phyloP scores from a whole-genome alignment of 2,113 vertebrate genomes.

The Nothoprocta pentlandii region DNA sequence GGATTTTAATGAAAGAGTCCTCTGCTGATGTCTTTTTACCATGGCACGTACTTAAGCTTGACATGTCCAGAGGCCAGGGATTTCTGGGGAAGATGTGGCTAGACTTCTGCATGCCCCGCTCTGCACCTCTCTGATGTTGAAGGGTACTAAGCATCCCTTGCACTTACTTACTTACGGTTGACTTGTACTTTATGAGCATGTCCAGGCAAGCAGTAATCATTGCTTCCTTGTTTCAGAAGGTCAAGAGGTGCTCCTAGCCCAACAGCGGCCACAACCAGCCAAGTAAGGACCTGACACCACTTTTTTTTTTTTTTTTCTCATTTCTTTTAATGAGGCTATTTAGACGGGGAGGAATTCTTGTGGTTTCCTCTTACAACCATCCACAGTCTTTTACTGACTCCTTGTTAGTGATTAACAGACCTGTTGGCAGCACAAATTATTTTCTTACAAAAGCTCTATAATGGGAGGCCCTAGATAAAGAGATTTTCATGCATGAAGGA shows the following conservation, averaged over 20 bases:
- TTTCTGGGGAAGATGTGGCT: background rate
- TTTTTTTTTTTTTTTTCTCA: background rate
- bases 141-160: background rate
- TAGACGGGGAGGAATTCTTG: background rate
- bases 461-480: background rate
- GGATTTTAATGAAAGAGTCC: background rate
- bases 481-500: background rate
- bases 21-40: background rate
- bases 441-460: background rate
- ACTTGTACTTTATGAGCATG: background rate
- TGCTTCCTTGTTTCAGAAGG: background rate
- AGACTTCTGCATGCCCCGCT: background rate
- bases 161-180: background rate
- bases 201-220: background rate
- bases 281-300: rapidly evolving
- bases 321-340: background rate
- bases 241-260: background rate
- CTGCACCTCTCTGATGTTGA: background rate
- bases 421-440: background rate
- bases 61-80: background rate
- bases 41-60: background rate
- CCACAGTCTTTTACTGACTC: background rate
- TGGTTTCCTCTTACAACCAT: background rate
- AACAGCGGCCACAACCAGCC: background rate
- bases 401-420: background rate